Percentiles rank a stretch among this genome's conserved stretches.
phyloP scores from a whole-genome alignment of 2,797 vertebrate species.

The Gephyroberyx darwinii region DNA sequence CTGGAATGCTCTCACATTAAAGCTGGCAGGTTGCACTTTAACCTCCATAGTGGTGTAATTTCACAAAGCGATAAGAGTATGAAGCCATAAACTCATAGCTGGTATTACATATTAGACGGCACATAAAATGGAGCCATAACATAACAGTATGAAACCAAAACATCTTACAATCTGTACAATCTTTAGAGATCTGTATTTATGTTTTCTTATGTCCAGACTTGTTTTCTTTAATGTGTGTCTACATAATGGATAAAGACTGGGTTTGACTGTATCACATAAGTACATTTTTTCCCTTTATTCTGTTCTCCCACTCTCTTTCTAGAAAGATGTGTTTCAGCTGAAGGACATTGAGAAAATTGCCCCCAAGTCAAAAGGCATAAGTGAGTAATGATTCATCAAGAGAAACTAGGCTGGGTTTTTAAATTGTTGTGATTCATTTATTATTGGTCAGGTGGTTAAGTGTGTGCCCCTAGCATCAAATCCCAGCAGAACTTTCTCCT shows the following conservation, averaged over 20 bases:
- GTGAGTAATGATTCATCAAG: slow-evolving; percentile 82
- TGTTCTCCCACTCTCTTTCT: slow-evolving; percentile 27
- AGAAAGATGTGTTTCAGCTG: slow-evolving; percentile 99
- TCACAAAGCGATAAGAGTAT: background rate
- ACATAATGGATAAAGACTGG: too few relatives aligned
- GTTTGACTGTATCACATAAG: too few relatives aligned
- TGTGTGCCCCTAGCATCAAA: too few relatives aligned
- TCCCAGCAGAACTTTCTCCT: too few relatives aligned
- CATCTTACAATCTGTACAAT: background rate
- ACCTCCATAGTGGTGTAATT: background rate
- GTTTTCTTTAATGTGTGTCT: background rate
- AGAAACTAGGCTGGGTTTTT: background rate
- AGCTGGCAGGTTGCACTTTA: too few relatives aligned
- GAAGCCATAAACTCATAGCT: background rate
- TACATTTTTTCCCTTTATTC: background rate
- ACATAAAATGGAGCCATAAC: background rate
- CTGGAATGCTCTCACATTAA: background rate
- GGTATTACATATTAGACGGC: background rate
- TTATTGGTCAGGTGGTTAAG: background rate
- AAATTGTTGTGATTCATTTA: background rate
- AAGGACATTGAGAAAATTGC: slow-evolving; percentile 99
- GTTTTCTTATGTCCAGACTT: background rate
- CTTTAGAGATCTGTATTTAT: background rate
- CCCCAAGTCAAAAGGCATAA: slow-evolving; percentile 95
- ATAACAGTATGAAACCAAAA: too few relatives aligned